These are phyloP conservation scores for Hydraecia micacea DNA, from an alignment of 2,888 invertebrate genomes.

Conservation along the genomic window DNA sequence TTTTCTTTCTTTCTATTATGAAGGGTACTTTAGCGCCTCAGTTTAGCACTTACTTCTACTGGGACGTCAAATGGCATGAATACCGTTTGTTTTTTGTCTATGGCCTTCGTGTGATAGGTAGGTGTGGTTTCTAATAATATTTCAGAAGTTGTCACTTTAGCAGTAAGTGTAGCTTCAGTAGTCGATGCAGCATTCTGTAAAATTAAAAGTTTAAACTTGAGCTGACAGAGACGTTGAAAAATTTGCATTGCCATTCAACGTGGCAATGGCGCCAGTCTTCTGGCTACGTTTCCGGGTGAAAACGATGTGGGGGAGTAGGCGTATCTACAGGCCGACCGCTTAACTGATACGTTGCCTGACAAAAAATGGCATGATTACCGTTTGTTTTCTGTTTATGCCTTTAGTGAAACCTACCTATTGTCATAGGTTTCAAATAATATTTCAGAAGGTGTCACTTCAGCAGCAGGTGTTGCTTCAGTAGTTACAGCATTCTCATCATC, in stretches of 20 bases:
- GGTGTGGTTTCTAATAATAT: neutral
- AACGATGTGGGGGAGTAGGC: neutral
- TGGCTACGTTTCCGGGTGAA: neutral
- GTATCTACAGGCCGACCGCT: too few species aligned
- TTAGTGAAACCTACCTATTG: too few species aligned
- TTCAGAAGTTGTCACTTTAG: neutral
- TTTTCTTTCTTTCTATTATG: too few species aligned
- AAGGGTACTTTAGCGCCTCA: too few species aligned
- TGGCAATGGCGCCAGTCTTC: neutral
- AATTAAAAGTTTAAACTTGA: neutral
- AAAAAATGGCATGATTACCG: neutral
- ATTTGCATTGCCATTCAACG: neutral
- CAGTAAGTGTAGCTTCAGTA: neutral
- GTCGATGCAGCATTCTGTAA: constrained; percentile 7
- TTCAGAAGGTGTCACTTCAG: neutral
- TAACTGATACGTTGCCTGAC: too few species aligned
- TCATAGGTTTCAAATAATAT: neutral
- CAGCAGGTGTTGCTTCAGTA: neutral
- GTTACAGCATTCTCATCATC: neutral
- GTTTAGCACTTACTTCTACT: neutral
- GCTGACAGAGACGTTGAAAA: neutral
- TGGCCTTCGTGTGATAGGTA: neutral
- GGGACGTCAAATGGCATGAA: constrained; percentile 24
- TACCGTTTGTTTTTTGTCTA: neutral
- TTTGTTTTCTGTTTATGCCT: neutral